phyloP scores from a whole-genome alignment of 2,113 vertebrate species.

The Acanthisitta chloris region DNA sequence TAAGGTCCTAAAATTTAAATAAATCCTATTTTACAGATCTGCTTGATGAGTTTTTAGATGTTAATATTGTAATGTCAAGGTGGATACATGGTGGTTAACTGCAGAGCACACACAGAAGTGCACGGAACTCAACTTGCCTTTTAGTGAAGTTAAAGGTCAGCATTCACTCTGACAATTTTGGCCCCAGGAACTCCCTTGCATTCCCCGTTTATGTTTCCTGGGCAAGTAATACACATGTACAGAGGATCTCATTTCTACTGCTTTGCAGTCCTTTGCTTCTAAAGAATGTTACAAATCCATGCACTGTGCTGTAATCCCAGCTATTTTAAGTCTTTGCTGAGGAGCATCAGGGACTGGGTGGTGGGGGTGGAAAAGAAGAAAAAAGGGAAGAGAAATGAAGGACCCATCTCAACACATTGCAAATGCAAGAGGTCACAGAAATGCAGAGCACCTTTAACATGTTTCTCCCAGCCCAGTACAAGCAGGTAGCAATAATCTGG shows the following conservation, averaged over 20 bases:
- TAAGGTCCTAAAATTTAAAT: neutral
- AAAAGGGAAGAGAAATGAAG: neutral
- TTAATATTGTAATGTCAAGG: neutral
- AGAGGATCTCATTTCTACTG: neutral
- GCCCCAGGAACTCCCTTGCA: neutral
- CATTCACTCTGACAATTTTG: neutral
- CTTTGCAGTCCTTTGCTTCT: neutral
- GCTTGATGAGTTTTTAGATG: neutral
- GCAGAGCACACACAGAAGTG: neutral
- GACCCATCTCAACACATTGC: neutral
- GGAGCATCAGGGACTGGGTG: neutral
- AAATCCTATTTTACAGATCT: neutral
- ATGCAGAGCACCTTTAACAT: neutral
- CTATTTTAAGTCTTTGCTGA: neutral
- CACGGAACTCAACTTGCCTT: neutral
- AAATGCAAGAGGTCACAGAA: neutral
- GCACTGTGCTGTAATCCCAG: neutral
- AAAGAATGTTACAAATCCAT: neutral
- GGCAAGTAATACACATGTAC: neutral
- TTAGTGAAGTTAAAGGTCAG: constrained; percentile 8
- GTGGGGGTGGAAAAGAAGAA: neutral
- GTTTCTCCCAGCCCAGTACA: neutral
- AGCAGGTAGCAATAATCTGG: neutral
- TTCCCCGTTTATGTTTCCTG: neutral
- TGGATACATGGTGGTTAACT: neutral